Conservation (phyloP, 2,113 vertebrate species). For the Mesoclemmys tuberculata region DNA sequence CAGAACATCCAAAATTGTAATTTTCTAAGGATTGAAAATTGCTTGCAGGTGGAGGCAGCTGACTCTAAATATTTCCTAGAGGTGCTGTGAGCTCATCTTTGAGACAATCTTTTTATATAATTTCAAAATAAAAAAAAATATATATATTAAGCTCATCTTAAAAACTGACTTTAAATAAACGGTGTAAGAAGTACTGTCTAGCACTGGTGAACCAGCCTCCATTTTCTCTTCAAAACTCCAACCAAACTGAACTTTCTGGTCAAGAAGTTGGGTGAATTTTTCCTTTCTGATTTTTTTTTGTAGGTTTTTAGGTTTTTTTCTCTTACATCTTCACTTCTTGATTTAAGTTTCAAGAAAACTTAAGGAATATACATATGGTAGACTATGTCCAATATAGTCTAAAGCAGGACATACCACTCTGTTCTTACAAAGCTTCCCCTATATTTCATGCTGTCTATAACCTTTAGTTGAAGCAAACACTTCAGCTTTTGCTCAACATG, state of each 20-base stretch:
- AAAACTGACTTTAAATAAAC: background rate
- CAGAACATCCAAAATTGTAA: background rate
- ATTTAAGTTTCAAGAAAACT: background rate
- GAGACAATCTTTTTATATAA: background rate
- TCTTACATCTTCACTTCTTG: background rate
- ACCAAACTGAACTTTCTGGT: accelerated
- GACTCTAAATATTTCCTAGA: background rate
- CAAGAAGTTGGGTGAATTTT: background rate
- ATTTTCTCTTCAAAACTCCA: background rate
- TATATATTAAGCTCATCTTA: background rate
- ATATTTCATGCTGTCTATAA: background rate
- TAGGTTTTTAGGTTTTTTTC: background rate
- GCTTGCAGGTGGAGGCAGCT: background rate
- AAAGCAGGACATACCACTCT: background rate
- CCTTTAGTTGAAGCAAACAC: background rate
- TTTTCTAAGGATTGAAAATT: background rate
- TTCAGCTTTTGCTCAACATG: background rate
- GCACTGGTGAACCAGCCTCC: background rate
- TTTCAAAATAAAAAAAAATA: background rate
- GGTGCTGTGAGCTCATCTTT: background rate
- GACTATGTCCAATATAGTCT: background rate
- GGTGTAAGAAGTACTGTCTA: background rate
- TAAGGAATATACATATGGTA: background rate
- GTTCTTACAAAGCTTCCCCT: background rate
- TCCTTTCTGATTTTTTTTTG: background rate